These are phyloP conservation scores for Sussaba pulchella DNA, from an alignment of 2,888 invertebrate species.

Conservation along the genomic window DNA sequence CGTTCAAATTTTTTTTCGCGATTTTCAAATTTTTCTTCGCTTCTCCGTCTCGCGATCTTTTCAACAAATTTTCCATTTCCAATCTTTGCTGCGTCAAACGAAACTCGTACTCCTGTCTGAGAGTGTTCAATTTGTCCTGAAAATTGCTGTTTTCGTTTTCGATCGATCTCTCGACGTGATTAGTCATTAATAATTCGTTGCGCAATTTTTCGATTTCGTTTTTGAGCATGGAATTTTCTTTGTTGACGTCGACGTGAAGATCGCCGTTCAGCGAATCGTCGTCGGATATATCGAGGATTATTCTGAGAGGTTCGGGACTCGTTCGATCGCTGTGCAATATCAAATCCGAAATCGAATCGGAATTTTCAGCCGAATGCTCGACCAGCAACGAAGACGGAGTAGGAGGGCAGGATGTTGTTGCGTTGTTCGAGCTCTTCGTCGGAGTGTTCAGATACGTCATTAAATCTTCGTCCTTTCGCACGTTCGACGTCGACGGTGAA, in stretches of 20 bases:
- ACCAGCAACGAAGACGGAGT: constrained; percentile 75
- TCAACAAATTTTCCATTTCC: constrained; percentile 66
- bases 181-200: constrained; percentile 85
- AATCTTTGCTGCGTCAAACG: constrained; percentile 65
- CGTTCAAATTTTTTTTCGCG: constrained; percentile 82
- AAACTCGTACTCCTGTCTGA: constrained; percentile 68
- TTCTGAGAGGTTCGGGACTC: constrained; percentile 70
- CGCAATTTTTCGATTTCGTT: constrained; percentile 85
- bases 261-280: constrained; percentile 50
- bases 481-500: not conserved
- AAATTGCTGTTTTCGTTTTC: constrained; percentile 62
- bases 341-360: constrained; percentile 77
- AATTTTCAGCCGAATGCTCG: constrained; percentile 74
- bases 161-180: constrained; percentile 84
- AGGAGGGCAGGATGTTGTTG: constrained; percentile 61
- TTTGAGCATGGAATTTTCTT: constrained; percentile 79
- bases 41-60: constrained; percentile 62
- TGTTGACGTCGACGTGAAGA: constrained; percentile 42
- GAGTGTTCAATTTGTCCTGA: constrained; percentile 60
- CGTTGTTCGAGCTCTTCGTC: constrained; percentile 60
- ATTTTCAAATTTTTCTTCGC: constrained; percentile 72
- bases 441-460: constrained; percentile 75
- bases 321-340: constrained; percentile 74
- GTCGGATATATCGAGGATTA: constrained; percentile 71
- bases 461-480: constrained; percentile 73